phyloP scores from a whole-genome alignment of 2,113 vertebrate genomes.

The Heterotilapia buettikoferi region DNA sequence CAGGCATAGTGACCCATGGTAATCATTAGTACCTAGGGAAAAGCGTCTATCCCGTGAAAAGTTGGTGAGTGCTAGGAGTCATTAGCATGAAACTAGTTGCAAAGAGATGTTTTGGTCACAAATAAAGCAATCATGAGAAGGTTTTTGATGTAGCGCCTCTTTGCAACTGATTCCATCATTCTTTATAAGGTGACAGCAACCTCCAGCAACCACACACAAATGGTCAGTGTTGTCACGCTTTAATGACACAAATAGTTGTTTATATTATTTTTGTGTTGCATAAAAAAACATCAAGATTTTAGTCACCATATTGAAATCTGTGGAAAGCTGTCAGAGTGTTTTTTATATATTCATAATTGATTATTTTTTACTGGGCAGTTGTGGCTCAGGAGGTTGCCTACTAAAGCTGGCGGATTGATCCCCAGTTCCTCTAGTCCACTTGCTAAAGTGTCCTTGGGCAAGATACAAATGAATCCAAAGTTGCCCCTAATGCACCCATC shows the following conservation, averaged over 20 bases:
- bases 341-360: neutral
- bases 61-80: neutral
- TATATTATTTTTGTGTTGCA: no score
- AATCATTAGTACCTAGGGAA: neutral
- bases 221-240: neutral
- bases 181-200: neutral
- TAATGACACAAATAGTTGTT: neutral
- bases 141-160: neutral
- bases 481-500: neutral
- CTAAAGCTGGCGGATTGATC: no score
- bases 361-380: neutral
- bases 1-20: neutral
- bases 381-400: neutral
- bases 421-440: neutral
- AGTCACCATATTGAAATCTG: neutral
- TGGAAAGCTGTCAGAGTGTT: neutral
- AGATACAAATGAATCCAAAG: neutral
- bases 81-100: neutral
- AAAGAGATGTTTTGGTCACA: neutral
- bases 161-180: neutral
- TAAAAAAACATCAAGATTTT: neutral
- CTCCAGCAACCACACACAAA: neutral
- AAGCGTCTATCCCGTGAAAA: accelerated
- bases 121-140: neutral
- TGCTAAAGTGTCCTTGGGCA: neutral